These are phyloP conservation scores for Steinernema hermaphroditum DNA, from an alignment of 2,888 invertebrate species.

Conservation along the genomic window DNA sequence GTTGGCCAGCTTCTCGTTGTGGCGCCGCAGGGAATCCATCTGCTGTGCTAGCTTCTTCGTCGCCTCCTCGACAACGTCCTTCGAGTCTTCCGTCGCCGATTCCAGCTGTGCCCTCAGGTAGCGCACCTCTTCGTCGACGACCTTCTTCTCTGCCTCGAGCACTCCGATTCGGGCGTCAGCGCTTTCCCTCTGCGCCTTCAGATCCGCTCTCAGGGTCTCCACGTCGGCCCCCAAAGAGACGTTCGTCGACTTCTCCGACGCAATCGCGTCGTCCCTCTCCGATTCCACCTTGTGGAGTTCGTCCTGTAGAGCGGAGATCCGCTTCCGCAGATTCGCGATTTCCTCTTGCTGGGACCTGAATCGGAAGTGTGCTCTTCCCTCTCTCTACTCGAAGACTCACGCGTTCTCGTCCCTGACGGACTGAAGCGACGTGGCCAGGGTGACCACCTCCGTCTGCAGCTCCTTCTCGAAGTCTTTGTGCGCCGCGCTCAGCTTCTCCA, in stretches of 20 bases:
- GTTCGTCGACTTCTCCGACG: not conserved
- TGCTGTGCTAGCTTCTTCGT: slow-evolving; percentile 7
- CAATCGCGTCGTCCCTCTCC: slow-evolving; percentile 14
- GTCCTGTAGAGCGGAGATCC: slow-evolving; percentile 34
- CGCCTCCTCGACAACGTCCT: slow-evolving; percentile 24
- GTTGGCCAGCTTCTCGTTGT: slow-evolving; percentile 23
- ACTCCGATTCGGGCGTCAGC: slow-evolving; percentile 1
- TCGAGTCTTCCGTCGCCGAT: not conserved
- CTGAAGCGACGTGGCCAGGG: slow-evolving; percentile 52
- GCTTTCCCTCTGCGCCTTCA: not conserved
- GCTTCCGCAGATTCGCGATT: slow-evolving; percentile 34
- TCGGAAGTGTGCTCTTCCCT: too few relatives aligned
- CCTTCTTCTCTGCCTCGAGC: slow-evolving; percentile 5
- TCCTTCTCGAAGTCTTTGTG: slow-evolving; percentile 31
- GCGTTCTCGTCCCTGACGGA: slow-evolving; percentile 46
- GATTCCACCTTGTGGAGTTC: slow-evolving; percentile 32
- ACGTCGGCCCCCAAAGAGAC: not conserved
- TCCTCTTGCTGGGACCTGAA: slow-evolving; percentile 34
- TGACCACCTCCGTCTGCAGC: slow-evolving; percentile 46
- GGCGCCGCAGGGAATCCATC: not conserved
- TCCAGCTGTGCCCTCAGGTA: slow-evolving; percentile 8
- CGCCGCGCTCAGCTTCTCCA: slow-evolving; percentile 17
- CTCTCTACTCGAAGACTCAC: slow-evolving; percentile 33
- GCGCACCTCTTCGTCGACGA: slow-evolving; percentile 16
- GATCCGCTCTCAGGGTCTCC: not conserved